Percentiles rank a stretch among this genome's conserved stretches.
Evolutionary conservation across 2,888 invertebrate genomes (phyloP).

Genomic region (Poecilus cupreus): DNA sequence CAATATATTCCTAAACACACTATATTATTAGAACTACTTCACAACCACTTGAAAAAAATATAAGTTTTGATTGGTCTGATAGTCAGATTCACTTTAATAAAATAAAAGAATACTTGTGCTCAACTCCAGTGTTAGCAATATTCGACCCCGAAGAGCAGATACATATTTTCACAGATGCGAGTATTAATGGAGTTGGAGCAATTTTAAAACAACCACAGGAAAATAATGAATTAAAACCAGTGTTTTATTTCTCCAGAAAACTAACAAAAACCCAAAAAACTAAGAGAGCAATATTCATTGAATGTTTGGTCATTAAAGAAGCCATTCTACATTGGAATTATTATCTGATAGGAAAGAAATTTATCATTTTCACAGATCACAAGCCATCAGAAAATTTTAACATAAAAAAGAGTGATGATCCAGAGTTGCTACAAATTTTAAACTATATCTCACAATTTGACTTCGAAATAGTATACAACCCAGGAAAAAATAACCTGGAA

Average conservation of each 20-base stretch:
- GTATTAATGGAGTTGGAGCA: conserved; percentile 54
- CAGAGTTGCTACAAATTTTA: not conserved
- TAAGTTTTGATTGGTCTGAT: not conserved
- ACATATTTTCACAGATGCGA: conserved; percentile 57
- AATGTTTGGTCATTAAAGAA: conserved; percentile 60
- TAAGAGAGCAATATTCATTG: conserved; percentile 60
- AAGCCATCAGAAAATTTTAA: conserved; percentile 51
- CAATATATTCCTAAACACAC: conserved; percentile 46
- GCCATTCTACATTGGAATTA: conserved; percentile 59
- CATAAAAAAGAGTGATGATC: conserved; percentile 29
- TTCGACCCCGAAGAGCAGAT: conserved; percentile 58
- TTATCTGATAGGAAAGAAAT: conserved; percentile 60
- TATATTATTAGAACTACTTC: conserved; percentile 13
- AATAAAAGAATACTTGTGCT: conserved; percentile 13
- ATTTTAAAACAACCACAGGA: too few relatives aligned
- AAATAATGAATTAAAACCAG: conserved; percentile 49
- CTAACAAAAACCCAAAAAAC: conserved; percentile 59
- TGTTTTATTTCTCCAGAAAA: conserved; percentile 60
- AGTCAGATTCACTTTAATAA: not conserved
- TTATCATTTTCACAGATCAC: conserved; percentile 57
- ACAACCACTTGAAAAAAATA: conserved; percentile 2
- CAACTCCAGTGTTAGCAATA: conserved; percentile 48
- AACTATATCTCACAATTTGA: conserved; percentile 18
- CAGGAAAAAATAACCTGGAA: conserved; percentile 11
- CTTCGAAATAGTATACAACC: conserved; percentile 25